phyloP scores from a whole-genome alignment of 2,888 invertebrate genomes.

The Protonemura montana region DNA sequence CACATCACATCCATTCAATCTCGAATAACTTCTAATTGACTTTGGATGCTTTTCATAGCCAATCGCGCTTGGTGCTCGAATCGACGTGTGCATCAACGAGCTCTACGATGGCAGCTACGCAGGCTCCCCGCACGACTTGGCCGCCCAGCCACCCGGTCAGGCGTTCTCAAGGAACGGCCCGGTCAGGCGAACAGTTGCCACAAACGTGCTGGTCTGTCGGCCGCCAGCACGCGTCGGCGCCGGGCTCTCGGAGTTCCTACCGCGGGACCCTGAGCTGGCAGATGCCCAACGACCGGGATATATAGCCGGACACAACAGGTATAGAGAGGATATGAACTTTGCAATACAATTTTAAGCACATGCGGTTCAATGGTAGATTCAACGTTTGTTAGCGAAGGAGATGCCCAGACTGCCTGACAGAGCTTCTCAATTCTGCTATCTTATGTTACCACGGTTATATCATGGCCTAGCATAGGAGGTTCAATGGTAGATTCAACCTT shows the following conservation, averaged over 20 bases:
- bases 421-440: too few species aligned
- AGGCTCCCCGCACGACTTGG: conserved; percentile 89
- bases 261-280: conserved; percentile 78
- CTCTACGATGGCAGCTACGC: conserved; percentile 94
- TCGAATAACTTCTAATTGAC: too few species aligned
- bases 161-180: conserved; percentile 76
- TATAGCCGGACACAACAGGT: conserved; percentile 89
- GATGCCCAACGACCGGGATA: conserved; percentile 84
- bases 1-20: too few species aligned
- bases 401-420: too few species aligned
- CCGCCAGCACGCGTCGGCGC: conserved; percentile 72
- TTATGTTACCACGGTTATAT: too few species aligned
- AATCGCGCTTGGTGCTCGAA: conserved; percentile 80
- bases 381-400: too few species aligned
- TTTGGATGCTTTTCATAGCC: conserved; percentile 62
- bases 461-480: too few species aligned
- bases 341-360: too few species aligned
- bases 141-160: conserved; percentile 75
- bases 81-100: conserved; percentile 95
- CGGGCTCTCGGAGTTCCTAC: conserved; percentile 86
- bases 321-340: too few species aligned
- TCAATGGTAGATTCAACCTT: too few species aligned
- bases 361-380: too few species aligned
- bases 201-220: conserved; percentile 80
- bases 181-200: conserved; percentile 76